A percentile compares a stretch with the other conserved stretches of the same genome.
These are phyloP conservation scores for Zaprionus vittiger DNA, from an alignment of 1,140 invertebrate species.

Conservation along the genomic window DNA sequence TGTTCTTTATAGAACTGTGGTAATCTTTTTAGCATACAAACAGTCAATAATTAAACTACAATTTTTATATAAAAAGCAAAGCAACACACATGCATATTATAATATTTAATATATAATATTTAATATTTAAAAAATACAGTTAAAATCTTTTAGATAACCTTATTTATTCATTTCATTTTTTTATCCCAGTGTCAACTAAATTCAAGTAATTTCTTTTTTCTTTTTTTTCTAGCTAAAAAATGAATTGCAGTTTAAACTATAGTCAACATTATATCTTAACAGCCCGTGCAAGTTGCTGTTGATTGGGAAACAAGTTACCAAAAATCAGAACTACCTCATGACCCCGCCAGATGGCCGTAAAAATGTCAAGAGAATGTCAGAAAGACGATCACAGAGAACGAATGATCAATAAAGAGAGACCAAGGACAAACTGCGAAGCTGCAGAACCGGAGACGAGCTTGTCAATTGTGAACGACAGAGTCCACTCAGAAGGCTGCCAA, in stretches of 20 bases:
- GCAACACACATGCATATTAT: too few species aligned
- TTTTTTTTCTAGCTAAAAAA: background rate
- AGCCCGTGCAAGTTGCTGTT: background rate
- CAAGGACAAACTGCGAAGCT: background rate
- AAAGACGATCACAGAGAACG: background rate
- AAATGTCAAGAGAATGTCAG: constrained; percentile 8
- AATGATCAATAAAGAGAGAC: background rate
- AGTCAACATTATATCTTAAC: background rate
- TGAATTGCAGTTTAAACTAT: background rate
- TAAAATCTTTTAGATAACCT: too few species aligned
- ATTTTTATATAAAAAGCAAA: too few species aligned
- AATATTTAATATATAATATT: too few species aligned
- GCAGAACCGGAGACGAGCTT: background rate
- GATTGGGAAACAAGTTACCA: background rate
- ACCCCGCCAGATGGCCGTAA: background rate
- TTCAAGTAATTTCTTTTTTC: too few species aligned
- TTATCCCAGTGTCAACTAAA: too few species aligned
- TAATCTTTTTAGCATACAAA: too few species aligned
- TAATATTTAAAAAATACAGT: too few species aligned
- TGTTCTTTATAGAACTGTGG: too few species aligned
- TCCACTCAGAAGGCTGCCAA: constrained; percentile 5
- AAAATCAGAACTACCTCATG: background rate
- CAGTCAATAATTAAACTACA: too few species aligned
- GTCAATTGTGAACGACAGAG: background rate
- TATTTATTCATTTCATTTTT: background rate